phyloP scores from a whole-genome alignment of 2,888 invertebrate genomes.

The Thyatira batis region DNA sequence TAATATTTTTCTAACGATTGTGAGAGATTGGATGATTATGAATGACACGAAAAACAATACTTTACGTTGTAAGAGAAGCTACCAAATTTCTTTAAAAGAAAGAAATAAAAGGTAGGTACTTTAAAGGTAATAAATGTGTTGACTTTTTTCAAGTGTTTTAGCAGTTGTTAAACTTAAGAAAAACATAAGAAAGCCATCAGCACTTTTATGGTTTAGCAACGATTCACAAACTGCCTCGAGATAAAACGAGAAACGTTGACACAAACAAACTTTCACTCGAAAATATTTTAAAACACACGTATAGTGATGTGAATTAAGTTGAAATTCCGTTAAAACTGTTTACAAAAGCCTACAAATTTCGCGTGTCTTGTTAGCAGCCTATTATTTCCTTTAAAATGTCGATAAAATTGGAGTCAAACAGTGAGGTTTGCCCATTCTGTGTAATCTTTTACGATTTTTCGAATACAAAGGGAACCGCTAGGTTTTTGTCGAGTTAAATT shows the following conservation, averaged over 20 bases:
- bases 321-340: constrained; percentile 15
- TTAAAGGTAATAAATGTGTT: background rate
- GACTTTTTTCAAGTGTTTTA: constrained; percentile 3
- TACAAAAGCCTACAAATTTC: constrained; percentile 10
- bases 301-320: constrained; percentile 11
- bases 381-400: constrained; percentile 48
- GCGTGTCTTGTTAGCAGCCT: constrained; percentile 26
- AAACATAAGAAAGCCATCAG: constrained; percentile 63
- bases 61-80: too few relatives aligned
- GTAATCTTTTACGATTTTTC: constrained; percentile 63
- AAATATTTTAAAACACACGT: background rate
- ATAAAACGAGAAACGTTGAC: constrained; percentile 35
- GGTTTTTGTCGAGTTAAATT: constrained; percentile 53
- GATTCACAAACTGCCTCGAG: constrained; percentile 48
- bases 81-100: too few relatives aligned
- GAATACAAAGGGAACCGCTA: constrained; percentile 70
- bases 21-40: too few relatives aligned
- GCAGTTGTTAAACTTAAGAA: constrained; percentile 22
- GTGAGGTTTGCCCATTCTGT: constrained; percentile 63
- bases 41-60: background rate
- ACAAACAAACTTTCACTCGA: background rate
- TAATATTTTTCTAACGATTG: constrained; percentile 6
- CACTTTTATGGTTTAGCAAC: constrained; percentile 58
- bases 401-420: constrained; percentile 70
- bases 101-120: too few relatives aligned